phyloP scores from a whole-genome alignment of 2,797 vertebrate species.

The Periparus ater region DNA sequence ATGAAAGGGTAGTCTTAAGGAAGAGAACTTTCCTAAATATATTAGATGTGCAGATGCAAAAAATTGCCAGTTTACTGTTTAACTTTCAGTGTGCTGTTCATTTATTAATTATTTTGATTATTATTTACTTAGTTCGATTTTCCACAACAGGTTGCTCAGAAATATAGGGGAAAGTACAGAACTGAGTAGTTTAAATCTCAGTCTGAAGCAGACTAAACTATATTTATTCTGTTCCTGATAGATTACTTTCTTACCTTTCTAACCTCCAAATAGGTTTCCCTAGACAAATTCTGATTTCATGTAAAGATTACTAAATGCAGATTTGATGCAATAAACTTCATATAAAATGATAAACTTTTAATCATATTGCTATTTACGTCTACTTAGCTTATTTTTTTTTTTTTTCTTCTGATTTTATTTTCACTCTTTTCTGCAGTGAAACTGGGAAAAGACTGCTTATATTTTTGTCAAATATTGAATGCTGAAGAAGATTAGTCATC shows the following conservation, averaged over 20 bases:
- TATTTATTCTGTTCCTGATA: not conserved
- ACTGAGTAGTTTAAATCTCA: not conserved
- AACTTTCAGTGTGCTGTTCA: not conserved
- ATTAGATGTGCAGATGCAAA: not conserved
- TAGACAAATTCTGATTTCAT: not conserved
- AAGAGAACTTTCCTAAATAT: not conserved
- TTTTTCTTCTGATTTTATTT: not conserved
- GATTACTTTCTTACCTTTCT: not conserved
- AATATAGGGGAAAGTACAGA: not conserved
- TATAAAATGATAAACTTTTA: not conserved
- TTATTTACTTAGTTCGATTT: not conserved
- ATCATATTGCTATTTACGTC: not conserved
- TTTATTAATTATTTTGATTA: not conserved
- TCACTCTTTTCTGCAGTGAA: not conserved
- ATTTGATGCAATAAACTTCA: not conserved
- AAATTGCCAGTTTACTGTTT: not conserved
- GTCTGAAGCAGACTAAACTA: not conserved
- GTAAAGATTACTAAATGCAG: not conserved
- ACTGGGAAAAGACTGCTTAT: not conserved
- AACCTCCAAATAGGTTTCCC: not conserved
- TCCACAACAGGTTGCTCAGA: not conserved
- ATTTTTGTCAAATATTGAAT: not conserved
- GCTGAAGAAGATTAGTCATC: not conserved
- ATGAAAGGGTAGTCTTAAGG: not conserved
- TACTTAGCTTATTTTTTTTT: not conserved